Percentiles rank a stretch among this genome's conserved stretches.
Evolutionary conservation across 1,140 invertebrate genomes (phyloP).

Genomic region (Goniozus legneri): DNA sequence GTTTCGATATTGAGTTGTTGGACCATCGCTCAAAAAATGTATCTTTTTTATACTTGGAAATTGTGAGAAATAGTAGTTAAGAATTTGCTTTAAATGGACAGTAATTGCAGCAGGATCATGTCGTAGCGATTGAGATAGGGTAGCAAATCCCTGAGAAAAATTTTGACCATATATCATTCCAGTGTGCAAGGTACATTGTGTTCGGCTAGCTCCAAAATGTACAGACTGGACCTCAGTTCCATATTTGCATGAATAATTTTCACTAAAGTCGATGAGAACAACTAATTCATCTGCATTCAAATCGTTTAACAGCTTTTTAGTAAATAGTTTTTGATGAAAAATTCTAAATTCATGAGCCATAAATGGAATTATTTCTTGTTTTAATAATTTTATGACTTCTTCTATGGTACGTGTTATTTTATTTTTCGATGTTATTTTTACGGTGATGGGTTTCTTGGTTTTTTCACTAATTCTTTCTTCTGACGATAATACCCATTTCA

Average conservation of each 20-base stretch:
- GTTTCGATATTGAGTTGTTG: constrained; percentile 20
- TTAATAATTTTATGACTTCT: constrained; percentile 7
- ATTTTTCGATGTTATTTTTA: constrained; percentile 3
- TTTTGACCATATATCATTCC: constrained; percentile 16
- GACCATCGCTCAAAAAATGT: constrained; percentile 17
- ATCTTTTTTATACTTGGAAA: constrained; percentile 3
- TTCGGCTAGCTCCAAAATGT: constrained; percentile 18
- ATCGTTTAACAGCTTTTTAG: constrained; percentile 7
- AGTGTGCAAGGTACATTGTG: constrained; percentile 16
- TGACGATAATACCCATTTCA: constrained; percentile 13
- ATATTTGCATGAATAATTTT: constrained; percentile 24
- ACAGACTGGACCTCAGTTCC: constrained; percentile 17
- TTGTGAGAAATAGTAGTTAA: constrained; percentile 1
- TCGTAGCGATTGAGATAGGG: constrained; percentile 16
- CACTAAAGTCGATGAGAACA: constrained; percentile 20
- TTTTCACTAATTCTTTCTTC: constrained; percentile 11
- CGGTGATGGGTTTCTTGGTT: constrained; percentile 14
- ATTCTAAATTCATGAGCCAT: constrained; percentile 17
- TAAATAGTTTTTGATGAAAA: constrained; percentile 12
- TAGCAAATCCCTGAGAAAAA: constrained; percentile 14
- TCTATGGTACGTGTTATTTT: constrained; percentile 5
- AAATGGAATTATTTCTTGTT: constrained; percentile 7
- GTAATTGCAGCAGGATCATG: constrained; percentile 20
- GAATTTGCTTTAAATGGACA: background rate
- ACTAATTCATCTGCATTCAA: constrained; percentile 10